These are phyloP conservation scores for Spondyliosoma cantharus DNA, from an alignment of 2,797 vertebrate genomes.

Conservation along the genomic window DNA sequence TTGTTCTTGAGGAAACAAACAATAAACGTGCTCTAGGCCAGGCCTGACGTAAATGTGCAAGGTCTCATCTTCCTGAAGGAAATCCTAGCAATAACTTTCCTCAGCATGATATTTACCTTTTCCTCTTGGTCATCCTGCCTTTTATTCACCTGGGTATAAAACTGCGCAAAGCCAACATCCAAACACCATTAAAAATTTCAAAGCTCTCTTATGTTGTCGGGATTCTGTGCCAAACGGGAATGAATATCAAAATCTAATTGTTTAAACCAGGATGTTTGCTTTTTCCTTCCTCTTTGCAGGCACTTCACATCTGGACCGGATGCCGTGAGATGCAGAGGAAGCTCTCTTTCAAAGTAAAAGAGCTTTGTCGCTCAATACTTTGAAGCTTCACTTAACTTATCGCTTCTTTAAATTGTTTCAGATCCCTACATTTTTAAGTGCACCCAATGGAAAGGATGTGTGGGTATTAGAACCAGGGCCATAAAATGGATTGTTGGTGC, in stretches of 20 bases:
- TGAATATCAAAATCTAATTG: conserved; percentile 20
- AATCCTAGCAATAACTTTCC: background rate
- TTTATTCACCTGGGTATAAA: background rate
- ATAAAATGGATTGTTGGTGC: background rate
- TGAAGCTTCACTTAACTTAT: background rate
- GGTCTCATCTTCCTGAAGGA: background rate
- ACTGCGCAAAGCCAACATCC: background rate
- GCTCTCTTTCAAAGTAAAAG: background rate
- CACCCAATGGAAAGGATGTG: conserved; percentile 10
- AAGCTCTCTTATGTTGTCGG: background rate
- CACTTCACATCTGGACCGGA: background rate
- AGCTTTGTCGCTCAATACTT: conserved; percentile 10
- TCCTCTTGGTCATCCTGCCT: background rate
- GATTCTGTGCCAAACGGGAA: conserved; percentile 6
- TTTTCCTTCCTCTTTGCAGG: conserved; percentile 35
- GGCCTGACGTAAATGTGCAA: background rate
- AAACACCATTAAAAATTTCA: background rate
- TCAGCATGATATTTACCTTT: background rate
- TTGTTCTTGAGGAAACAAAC: background rate
- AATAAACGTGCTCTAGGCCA: background rate
- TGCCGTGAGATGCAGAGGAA: background rate
- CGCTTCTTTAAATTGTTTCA: conserved; percentile 47
- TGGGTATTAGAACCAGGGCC: background rate
- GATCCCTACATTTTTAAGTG: conserved; percentile 2
- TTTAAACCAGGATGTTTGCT: conserved; percentile 34